A percentile compares a stretch with the other conserved stretches of the same genome.
phyloP scores from a whole-genome alignment of 1,140 invertebrate genomes.

The Pseudomyrmex dendroicus region DNA sequence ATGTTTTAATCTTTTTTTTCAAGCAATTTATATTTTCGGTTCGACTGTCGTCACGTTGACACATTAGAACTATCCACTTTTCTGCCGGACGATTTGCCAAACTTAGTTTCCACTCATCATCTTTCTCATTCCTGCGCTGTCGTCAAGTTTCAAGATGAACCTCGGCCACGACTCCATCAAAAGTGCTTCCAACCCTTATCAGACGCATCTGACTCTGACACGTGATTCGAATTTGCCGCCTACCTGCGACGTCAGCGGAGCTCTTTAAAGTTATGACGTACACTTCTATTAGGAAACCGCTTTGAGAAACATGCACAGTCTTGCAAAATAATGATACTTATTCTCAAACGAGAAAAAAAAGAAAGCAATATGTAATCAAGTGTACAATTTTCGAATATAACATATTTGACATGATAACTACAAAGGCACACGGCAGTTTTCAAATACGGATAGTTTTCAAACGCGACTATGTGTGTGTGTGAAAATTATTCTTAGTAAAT shows the following conservation, averaged over 20 bases:
- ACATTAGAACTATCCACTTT: constrained; percentile 1
- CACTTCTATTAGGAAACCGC: constrained; percentile 53
- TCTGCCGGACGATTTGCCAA: constrained; percentile 18
- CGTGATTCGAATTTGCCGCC: constrained; percentile 67
- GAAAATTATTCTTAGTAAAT: constrained; percentile 49
- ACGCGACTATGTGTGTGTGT: not conserved
- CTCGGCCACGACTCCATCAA: constrained; percentile 33
- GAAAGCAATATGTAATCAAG: not conserved
- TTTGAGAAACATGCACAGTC: constrained; percentile 4
- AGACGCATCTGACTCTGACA: constrained; percentile 70
- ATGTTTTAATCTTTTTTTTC: not conserved
- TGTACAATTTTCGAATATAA: not conserved
- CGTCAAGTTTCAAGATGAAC: constrained; percentile 64
- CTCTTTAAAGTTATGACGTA: constrained; percentile 60
- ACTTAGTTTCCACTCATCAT: constrained; percentile 9
- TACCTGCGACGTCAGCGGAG: constrained; percentile 24
- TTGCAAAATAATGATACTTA: constrained; percentile 8
- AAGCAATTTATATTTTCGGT: not conserved
- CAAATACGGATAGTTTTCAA: not conserved
- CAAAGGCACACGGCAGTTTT: too few species aligned
- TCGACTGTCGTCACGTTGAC: not conserved
- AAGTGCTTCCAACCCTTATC: constrained; percentile 71
- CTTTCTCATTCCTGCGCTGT: constrained; percentile 23
- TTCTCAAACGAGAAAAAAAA: not conserved
- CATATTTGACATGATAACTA: too few species aligned